These are phyloP conservation scores for Ormyrus labotus DNA, from an alignment of 2,888 invertebrate species.

Conservation along the genomic window DNA sequence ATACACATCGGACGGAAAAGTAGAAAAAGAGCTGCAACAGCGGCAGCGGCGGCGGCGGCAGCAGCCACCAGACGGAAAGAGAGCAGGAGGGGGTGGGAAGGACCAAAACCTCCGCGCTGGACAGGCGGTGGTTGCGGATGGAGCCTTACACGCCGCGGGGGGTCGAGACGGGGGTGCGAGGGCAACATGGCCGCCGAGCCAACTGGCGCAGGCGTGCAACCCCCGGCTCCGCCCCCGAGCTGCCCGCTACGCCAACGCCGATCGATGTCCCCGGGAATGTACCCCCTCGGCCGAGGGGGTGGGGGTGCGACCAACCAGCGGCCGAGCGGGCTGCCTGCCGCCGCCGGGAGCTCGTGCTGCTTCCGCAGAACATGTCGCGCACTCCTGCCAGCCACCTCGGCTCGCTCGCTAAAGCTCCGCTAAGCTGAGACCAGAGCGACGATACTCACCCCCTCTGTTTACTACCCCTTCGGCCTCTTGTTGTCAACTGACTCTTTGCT, in stretches of 20 bases:
- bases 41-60: background rate
- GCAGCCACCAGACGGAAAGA: background rate
- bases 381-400: constrained; percentile 64
- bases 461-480: too few species aligned
- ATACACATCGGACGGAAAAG: too few species aligned
- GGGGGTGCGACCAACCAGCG: constrained; percentile 49
- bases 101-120: constrained; percentile 53
- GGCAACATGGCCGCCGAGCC: constrained; percentile 45
- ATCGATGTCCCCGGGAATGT: constrained; percentile 47
- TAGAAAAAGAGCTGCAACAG: too few species aligned
- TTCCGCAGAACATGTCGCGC: constrained; percentile 70
- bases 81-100: constrained; percentile 50
- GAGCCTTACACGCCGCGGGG: constrained; percentile 56
- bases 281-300: constrained; percentile 19
- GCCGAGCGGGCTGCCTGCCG: background rate
- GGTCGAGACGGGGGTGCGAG: too few species aligned
- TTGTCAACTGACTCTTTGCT: background rate
- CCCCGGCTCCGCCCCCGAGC: constrained; percentile 26
- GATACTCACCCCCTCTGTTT: too few species aligned
- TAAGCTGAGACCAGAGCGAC: too few species aligned
- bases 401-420: too few species aligned
- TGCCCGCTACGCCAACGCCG: constrained; percentile 42
- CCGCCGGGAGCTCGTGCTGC: constrained; percentile 27
- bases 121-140: constrained; percentile 70
- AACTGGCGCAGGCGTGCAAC: constrained; percentile 31